Evolutionary conservation across 2,888 invertebrate genomes (phyloP), one percentile per base, ranked within the genome.

Genomic region (Podabrus alpinus): DNA sequence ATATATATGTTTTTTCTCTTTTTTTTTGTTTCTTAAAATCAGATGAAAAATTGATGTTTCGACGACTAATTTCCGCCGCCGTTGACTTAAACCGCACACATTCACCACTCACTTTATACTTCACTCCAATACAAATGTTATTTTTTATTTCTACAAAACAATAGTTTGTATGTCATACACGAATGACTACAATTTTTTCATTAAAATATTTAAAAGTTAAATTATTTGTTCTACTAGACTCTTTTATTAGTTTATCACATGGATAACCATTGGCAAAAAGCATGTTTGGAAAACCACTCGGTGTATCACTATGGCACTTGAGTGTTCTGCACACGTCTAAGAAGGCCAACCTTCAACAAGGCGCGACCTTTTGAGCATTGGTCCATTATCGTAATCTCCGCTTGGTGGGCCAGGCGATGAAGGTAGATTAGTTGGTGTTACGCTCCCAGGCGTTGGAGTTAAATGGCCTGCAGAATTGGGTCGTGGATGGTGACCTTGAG

Each of bases 301-400:
- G 82, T 69, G 83, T 85, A 86, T 86, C 86, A 86, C 86, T 87
- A 87, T 87, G 87, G 86, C 86, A 87, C 86, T 86, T 82, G 82
- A 84, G 85, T 84, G 81, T 81, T 79, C 74, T 68, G 75, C 80
- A 79, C 78, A 60, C 66, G 78, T 88, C 94, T 95, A 95, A 93
- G 95, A 94, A 88, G 94, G 92, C 97, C 97, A 97, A 78, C 94
- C 94, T 86, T 97, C 97, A 72, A 92, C 91, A 86, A 97, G 92
- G 88, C 97, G 93, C 84, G 95, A 93, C 86, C 97, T 92, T 89
- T 97, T 97, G 88, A 94, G 90, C 82, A 91, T 87, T 79, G 91
- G 91, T 62, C 91, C 90, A 72, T 88, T 89, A 85, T 93, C 93
- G 82, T 93, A 93, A 81, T 93, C 92, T 59, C 90, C 90, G 66